Evolutionary conservation across 92 coral and sea anemone species (phyloP).

Genomic region (Montipora capitata): DNA sequence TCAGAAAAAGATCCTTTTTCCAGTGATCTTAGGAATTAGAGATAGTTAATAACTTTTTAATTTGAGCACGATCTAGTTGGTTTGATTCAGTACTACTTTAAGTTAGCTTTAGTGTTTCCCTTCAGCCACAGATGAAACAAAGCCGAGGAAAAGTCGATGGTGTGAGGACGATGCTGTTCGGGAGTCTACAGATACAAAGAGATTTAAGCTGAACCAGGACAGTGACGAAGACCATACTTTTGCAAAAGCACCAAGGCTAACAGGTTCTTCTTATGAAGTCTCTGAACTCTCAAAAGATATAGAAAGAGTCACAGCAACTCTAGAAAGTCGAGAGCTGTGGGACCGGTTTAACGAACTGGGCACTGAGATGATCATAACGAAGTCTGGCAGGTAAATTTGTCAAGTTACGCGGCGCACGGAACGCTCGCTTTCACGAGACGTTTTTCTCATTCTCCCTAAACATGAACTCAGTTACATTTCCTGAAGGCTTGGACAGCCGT

Average conservation of each 20-base stretch:
- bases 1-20: background rate
- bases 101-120: background rate
- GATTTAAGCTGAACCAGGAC: slow-evolving; percentile 18
- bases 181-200: slow-evolving; percentile 36
- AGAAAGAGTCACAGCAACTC: slow-evolving; percentile 67
- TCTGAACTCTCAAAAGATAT: slow-evolving; percentile 59
- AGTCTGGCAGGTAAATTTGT: slow-evolving; percentile 84
- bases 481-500: background rate
- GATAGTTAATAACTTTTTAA: background rate
- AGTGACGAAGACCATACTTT: background rate
- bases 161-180: slow-evolving; percentile 21
- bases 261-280: background rate
- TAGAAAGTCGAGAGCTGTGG: slow-evolving; percentile 88
- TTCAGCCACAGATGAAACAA: slow-evolving; percentile 39
- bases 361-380: slow-evolving; percentile 90
- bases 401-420: background rate
- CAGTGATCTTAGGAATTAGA: background rate
- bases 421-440: background rate
- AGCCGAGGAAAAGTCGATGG: slow-evolving; percentile 40
- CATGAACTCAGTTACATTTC: background rate
- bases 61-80: background rate
- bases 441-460: background rate
- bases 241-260: background rate
- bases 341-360: slow-evolving; percentile 89
- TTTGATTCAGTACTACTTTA: background rate